Evolutionary conservation across 2,797 vertebrate genomes (phyloP).

Genomic region (Australoheros facetus): DNA sequence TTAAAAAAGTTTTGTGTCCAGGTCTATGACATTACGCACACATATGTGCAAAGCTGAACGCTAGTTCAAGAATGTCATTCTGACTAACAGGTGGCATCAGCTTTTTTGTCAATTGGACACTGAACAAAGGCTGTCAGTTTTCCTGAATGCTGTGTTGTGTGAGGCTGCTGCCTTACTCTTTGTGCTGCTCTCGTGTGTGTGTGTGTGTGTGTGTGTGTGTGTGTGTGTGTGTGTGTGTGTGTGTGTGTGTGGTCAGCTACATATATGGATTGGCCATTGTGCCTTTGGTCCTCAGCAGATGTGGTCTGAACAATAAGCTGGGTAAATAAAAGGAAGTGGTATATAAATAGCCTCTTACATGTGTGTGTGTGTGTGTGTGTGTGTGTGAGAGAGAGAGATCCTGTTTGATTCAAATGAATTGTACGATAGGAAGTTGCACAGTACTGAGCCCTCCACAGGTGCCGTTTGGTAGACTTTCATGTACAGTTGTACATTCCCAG

Average conservation of each 20-base stretch:
- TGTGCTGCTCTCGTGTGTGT: conserved; percentile 22
- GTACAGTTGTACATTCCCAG: conserved; percentile 8
- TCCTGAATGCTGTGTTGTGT: conserved; percentile 55
- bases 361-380: conserved; percentile 55
- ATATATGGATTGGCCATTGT: conserved; percentile 81
- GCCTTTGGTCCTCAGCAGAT: conserved; percentile 81
- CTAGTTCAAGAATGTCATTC: conserved; percentile 46
- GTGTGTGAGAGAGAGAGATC: conserved; percentile 47
- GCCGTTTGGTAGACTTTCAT: conserved; percentile 34
- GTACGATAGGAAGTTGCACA: conserved; percentile 64
- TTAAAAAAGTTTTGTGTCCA: not conserved
- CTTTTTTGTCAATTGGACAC: conserved; percentile 42
- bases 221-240: conserved; percentile 52
- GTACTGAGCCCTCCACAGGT: conserved; percentile 44
- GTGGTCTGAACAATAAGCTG: conserved; percentile 82
- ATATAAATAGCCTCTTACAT: conserved; percentile 80
- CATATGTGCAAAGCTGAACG: not conserved
- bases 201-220: not conserved
- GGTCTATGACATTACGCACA: not conserved
- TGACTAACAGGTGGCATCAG: conserved; percentile 71
- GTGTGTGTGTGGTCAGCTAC: conserved; percentile 67
- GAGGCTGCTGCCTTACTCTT: conserved; percentile 25
- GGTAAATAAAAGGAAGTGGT: conserved; percentile 87
- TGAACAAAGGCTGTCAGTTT: conserved; percentile 62
- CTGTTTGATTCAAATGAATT: conserved; percentile 66